Evolutionary conservation across 2,888 invertebrate genomes (phyloP).

Genomic region (Trilocha varians): DNA sequence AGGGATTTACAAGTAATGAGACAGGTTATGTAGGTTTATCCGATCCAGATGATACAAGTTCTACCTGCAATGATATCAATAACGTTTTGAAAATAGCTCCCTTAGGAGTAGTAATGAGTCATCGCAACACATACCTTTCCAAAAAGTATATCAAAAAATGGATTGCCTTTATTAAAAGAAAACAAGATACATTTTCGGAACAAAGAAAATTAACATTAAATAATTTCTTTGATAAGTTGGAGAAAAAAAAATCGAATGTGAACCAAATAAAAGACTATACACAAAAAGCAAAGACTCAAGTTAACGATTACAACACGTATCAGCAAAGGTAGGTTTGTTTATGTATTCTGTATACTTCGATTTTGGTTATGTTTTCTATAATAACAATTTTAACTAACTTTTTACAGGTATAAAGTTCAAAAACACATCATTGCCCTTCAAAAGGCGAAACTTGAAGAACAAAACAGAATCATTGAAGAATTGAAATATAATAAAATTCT

Average conservation of each 20-base stretch:
- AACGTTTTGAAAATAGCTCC: slow-evolving; percentile 38
- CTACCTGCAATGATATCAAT: slow-evolving; percentile 16
- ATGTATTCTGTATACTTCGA: too few relatives aligned
- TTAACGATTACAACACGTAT: slow-evolving; percentile 51
- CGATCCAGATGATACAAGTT: too few relatives aligned
- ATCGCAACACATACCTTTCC: slow-evolving; percentile 27
- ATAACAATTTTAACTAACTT: neutral
- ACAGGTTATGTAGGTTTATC: too few relatives aligned
- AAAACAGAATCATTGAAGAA: slow-evolving; percentile 81
- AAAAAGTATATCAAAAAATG: slow-evolving; percentile 49
- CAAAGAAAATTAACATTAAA: slow-evolving; percentile 43
- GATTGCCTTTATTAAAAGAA: slow-evolving; percentile 35
- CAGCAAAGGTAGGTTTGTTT: slow-evolving; percentile 50
- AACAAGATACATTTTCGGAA: slow-evolving; percentile 30
- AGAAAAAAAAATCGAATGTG: slow-evolving; percentile 39
- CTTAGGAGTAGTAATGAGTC: slow-evolving; percentile 29
- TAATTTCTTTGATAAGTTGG: slow-evolving; percentile 51
- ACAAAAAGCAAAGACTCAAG: slow-evolving; percentile 36
- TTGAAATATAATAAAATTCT: slow-evolving; percentile 79
- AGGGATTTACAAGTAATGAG: too few relatives aligned
- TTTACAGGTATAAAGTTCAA: slow-evolving; percentile 77
- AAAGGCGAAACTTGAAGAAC: slow-evolving; percentile 79
- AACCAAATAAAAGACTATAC: slow-evolving; percentile 23
- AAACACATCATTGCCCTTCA: slow-evolving; percentile 82
- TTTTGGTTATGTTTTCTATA: too few relatives aligned